Evolutionary conservation across 2,888 invertebrate genomes (phyloP), one percentile per base, ranked within the genome.

Genomic region (Caenorhabditis zanzibari): DNA sequence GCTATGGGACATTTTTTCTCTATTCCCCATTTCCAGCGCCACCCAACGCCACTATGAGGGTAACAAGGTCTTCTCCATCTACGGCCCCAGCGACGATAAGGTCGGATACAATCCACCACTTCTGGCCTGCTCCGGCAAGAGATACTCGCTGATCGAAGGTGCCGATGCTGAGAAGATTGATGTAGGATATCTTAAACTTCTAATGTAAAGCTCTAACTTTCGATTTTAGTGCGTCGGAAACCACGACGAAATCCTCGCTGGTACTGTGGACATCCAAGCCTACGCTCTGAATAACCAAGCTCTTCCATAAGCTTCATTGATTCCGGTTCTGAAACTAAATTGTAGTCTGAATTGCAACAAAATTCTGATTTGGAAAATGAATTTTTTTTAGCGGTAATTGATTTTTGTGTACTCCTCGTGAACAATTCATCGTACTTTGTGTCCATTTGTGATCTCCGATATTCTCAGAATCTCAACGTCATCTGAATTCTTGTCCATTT

Each of bases 51-150:
- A 47, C 47, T 64, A 64, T 47, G 63, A 64, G n/a, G 63, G 63
- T 2, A 22, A 2, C 32, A 35, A 32, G 1, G 32, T 49, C 28
- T 66, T 66, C 66, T 66, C 66, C 0, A 71, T 71, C 28, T 71
- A 71, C 71, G 71, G 71, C 44, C 71, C 58, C 10, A 44, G 12
- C 28, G 71, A 71, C 26, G 71, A 66, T 22, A 66, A 66, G 26
- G 66, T 66, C 10, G 38, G 38, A 38, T 38, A 38, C 38, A 38
- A 38, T 38, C 38, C 38, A 38, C 38, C 38, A 12, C 9, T 2
- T 12, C 6, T 12, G 2, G 6, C 38, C 28, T 6, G 1, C 47
- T 64, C 47, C 26, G 19, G 28, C 5, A n/a, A 24, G 3, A 12
- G 3, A 5, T 44, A 44, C 44, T 63, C 63, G 24, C 0, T 14